Evolutionary conservation across 2,797 vertebrate genomes (phyloP).

Genomic region (Heteromormyrus szaboi): DNA sequence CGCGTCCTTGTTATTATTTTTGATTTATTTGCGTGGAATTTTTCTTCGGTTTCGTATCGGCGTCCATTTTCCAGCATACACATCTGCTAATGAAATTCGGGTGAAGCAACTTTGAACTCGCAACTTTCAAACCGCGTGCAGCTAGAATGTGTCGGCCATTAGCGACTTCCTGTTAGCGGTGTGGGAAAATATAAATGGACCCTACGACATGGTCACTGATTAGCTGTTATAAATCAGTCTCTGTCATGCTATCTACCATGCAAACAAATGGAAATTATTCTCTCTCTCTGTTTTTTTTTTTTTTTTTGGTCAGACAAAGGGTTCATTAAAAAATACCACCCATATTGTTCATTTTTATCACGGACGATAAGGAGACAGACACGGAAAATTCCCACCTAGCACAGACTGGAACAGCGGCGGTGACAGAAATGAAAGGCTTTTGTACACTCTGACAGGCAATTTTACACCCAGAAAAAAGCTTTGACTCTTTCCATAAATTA

Average conservation of each 20-base stretch:
- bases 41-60: neutral
- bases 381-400: neutral
- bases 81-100: neutral
- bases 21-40: neutral
- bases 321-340: constrained; percentile 2
- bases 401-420: neutral
- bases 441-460: constrained; percentile 4
- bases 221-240: neutral
- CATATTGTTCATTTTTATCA: neutral
- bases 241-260: neutral
- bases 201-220: neutral
- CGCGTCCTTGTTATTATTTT: neutral
- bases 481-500: neutral
- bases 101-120: neutral
- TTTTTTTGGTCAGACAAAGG: neutral
- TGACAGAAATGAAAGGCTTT: constrained; percentile 9
- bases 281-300: neutral
- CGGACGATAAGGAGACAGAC: neutral
- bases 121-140: neutral
- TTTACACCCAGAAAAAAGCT: neutral
- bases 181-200: neutral
- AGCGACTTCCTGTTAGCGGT: constrained; percentile 18
- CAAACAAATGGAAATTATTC: constrained; percentile 1
- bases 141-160: neutral
- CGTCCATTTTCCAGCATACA: neutral